Base-by-base conservation (phyloP, 2,888 invertebrate species). In the Agapetus fuscipes region DNA sequence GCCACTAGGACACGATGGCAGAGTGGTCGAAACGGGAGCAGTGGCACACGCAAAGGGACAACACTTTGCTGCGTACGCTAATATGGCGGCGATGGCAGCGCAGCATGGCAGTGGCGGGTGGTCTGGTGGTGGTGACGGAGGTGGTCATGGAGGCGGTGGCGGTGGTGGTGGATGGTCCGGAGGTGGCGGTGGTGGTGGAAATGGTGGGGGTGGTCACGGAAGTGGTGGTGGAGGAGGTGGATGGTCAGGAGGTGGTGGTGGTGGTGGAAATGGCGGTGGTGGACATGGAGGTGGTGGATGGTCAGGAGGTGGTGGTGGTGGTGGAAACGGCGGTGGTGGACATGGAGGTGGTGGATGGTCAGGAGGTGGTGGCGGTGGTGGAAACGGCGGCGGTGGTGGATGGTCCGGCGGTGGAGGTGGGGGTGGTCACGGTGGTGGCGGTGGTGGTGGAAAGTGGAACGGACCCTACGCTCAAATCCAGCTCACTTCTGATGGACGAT, bases 1-100 rank as follows among this genome's bases (percentile, higher is more conserved):
- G 7, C 39, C 39, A 9, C 26, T 34, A 6, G 34, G 30, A 14
- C 34, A 35, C 17, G 39, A 39, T 17, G 39, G 39, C 24, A 17
- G 34, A 55, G 74, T 76, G 55, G 64, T 73, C 52, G 76, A 74
- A 58, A 74, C 74, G 30, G 74, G 73, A 44, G 76, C 75, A 56
- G 76, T 76, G 26, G 73, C 74, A 45, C 72, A 71, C 46, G 76
- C 76, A 25, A 71, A 71, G 51, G 71, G 72, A 38, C 66, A 70
- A 30, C 76, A 76, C 58, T 63, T 73, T 41, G 62, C 72, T 33
- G 75, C 74, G 31, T 66, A 74, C 20, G 61, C 64, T 45, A 25
- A 24, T 20, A 20, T 20, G 20, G 20, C 20, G 4, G 4, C 20
- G 4, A 20, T 6, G 20, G 20, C 20, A 4, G 20, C 20, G 4